These are phyloP conservation scores for Cyanoliseus patagonus DNA, from an alignment of 2,113 vertebrate genomes.

Conservation along the genomic window DNA sequence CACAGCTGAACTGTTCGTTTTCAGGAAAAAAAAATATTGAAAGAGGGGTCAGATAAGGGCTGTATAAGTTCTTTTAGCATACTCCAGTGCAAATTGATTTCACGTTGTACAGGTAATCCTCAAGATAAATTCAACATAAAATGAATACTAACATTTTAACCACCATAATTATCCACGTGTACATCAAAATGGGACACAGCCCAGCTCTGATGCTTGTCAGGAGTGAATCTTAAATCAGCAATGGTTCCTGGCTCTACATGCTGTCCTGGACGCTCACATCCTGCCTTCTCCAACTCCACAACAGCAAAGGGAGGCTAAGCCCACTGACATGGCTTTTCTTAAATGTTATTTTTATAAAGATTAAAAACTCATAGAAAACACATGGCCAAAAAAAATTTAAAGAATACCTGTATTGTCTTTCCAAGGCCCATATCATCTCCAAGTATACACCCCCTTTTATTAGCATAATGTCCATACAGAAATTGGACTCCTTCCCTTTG, in stretches of 20 bases:
- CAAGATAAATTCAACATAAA: background rate
- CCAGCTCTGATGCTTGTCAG: background rate
- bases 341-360: background rate
- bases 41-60: background rate
- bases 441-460: constrained; percentile 88
- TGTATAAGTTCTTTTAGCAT: background rate
- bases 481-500: constrained; percentile 91
- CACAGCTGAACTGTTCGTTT: background rate
- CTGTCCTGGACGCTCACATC: fast-evolving
- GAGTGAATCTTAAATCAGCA: background rate
- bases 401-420: constrained; percentile 94
- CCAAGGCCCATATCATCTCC: constrained; percentile 99
- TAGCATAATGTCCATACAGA: constrained; percentile 82
- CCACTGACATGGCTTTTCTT: background rate
- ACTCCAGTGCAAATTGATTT: background rate
- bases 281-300: background rate
- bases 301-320: background rate
- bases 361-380: background rate
- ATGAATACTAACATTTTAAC: background rate
- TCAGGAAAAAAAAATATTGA: background rate
- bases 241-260: background rate
- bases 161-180: fast-evolving
- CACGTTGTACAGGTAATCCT: background rate
- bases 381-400: background rate
- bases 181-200: background rate